Evolutionary conservation across 2,113 vertebrate genomes (phyloP).

Genomic region (Forbesichthys agassizii): DNA sequence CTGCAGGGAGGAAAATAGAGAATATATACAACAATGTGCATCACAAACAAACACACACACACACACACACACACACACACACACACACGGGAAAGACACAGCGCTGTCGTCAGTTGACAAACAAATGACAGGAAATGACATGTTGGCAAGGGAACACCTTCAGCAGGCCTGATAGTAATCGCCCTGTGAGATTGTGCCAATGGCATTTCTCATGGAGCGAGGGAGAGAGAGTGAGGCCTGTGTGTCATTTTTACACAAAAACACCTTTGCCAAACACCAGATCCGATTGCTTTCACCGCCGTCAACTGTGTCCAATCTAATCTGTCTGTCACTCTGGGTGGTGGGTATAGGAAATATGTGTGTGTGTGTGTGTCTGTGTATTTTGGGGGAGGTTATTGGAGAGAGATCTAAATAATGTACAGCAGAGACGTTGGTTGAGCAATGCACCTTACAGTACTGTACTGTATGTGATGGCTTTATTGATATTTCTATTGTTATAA

Average conservation of each 20-base stretch:
- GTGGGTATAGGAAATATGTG: slow-evolving; percentile 25
- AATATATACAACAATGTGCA: slow-evolving; percentile 58
- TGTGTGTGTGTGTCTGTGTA: neutral
- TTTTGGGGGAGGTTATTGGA: too few relatives aligned
- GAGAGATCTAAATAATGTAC: neutral
- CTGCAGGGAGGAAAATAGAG: slow-evolving; percentile 49
- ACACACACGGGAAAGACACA: slow-evolving; percentile 61
- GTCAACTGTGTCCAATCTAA: slow-evolving; percentile 81
- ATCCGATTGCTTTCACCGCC: slow-evolving; percentile 76
- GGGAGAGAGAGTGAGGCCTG: slow-evolving; percentile 46
- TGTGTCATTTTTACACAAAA: slow-evolving; percentile 81
- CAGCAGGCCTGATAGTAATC: slow-evolving; percentile 78
- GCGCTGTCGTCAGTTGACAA: slow-evolving; percentile 75
- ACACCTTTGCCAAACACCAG: slow-evolving; percentile 75
- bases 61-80: slow-evolving; percentile 29
- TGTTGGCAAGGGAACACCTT: slow-evolving; percentile 74
- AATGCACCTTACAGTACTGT: neutral
- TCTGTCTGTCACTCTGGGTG: slow-evolving; percentile 79
- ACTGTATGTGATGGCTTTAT: slow-evolving; percentile 11
- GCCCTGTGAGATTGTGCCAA: slow-evolving; percentile 74
- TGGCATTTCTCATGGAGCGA: slow-evolving; percentile 65
- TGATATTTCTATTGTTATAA: neutral
- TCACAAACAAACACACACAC: slow-evolving; percentile 29
- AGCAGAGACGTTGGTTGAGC: slow-evolving; percentile 31
- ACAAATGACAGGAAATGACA: slow-evolving; percentile 84